Evolutionary conservation across 2,888 invertebrate genomes (phyloP), one percentile per base, ranked within the genome.

Genomic region (Sussaba pulchella): DNA sequence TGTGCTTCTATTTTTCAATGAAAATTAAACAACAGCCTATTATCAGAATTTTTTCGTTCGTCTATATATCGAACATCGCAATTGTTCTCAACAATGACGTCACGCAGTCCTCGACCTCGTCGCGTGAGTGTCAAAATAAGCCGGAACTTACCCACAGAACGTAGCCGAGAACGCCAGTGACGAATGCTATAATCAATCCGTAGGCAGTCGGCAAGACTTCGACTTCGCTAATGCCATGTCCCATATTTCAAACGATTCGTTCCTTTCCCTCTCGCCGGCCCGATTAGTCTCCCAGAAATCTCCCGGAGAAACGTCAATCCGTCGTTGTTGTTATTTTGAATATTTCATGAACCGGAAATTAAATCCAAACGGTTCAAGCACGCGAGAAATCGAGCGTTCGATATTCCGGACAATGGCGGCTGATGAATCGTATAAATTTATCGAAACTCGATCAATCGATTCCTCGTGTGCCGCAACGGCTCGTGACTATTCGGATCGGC

Each of bases 141-240:
- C 4, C n/a, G n/a, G 43, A n/a, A 90, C 91, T 91, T 83, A 92
- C 91, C 91, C 91, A 91, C 45, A 92, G 75, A 67, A 91, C 86
- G 82, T 91, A 91, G 74, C 91, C 91, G 31, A 91, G 80, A 54
- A 91, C 77, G 36, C 89, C 91, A 24, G 91, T 91, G 74, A 91
- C 75, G 63, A 91, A 87, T n/a, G 91, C 91, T 83, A 92, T 92
- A 86, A 91, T 86, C 78, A 92, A 85, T 71, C 91, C 91, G 74
- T 91, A 91, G 82, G 88, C 82, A 36, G 89, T 88, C 76, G 91
- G 91, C 84, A 92, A 86, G 78, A 89, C 90, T 80, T 91, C 89
- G 71, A 83, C 83, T 66, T 85, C 85, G 72, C 79, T 84, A 71
- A 86, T 84, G 47, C 64, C 78, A 67, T 85, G 84, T 76, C 82